Evolutionary conservation across 2,113 vertebrate species (phyloP), one percentile per base, ranked within the genome.

Genomic region (Tringa solitaria): DNA sequence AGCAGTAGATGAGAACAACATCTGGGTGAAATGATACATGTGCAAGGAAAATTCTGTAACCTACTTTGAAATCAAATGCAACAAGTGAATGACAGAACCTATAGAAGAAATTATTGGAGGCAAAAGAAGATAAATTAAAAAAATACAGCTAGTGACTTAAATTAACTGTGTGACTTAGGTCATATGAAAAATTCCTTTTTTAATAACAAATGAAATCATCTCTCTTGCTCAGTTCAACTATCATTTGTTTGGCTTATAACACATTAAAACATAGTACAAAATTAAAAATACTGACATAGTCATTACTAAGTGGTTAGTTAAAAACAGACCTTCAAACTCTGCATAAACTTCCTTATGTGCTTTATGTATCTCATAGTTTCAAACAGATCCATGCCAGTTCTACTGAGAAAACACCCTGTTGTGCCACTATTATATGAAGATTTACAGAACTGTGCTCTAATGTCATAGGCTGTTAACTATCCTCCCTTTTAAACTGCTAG

Each of bases 151-250:
- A 61, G 37, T 57, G 35, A 65, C 41, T 95, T 92, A 30, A 2
- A 77, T 73, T 64, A 39, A 57, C 43, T 54, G 21, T 74, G 74
- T 84, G 35, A 77, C 73, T 83, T 83, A 54, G 46, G 60, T 80
- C 79, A 80, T 45, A 46, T 88, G 92, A 94, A 80, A 39, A 61
- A 8, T 27, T 41, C 67, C 18, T 60, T 90, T 90, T 94, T 88
- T 60, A 92, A 87, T 18, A 94, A 56, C 61, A 90, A 93, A 87
- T 90, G 65, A 90, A 88, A 37, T 95, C 24, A 93, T 87, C 80
- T 53, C 60, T 59, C 80, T 84, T 81, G 57, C 67, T 82, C 35
- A 60, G 73, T 56, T 90, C 65, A 73, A 30, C 75, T 60, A 8
- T 51, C 54, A 32, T 64, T 64, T 64, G 13, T 67, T 84, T 94